A percentile compares a stretch with the other conserved stretches of the same genome.
These are phyloP conservation scores for Synchiropus splendidus DNA, from an alignment of 2,113 vertebrate species.

Conservation along the genomic window DNA sequence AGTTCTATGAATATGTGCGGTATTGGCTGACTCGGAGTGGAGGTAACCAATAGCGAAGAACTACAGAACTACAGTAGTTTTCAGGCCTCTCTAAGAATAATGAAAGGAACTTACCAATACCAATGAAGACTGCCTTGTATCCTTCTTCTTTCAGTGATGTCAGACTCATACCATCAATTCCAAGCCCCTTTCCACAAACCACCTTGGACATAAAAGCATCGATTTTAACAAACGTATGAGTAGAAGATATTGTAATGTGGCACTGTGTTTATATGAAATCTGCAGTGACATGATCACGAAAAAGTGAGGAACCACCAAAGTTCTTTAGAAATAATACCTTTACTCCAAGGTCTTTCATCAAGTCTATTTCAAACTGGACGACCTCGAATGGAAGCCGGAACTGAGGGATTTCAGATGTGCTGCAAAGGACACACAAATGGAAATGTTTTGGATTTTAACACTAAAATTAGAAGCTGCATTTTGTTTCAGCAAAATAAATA, in stretches of 20 bases:
- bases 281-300: no score
- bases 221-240: not conserved
- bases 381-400: slow-evolving; percentile 81
- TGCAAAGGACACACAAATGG: slow-evolving; percentile 28
- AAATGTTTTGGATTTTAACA: no score
- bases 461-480: no score
- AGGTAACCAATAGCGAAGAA: no score
- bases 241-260: no score
- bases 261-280: no score
- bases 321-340: slow-evolving; percentile 33
- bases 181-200: slow-evolving; percentile 73
- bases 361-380: slow-evolving; percentile 80
- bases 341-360: slow-evolving; percentile 87
- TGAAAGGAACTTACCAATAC: slow-evolving; percentile 75
- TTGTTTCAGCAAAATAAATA: no score
- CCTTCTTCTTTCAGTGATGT: slow-evolving; percentile 73
- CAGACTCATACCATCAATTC: slow-evolving; percentile 72
- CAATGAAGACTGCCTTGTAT: slow-evolving; percentile 77
- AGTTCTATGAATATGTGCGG: no score
- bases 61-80: no score
- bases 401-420: slow-evolving; percentile 83
- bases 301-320: no score
- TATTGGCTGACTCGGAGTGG: no score
- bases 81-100: no score
- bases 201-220: slow-evolving; percentile 56